Conservation (phyloP, 2,797 vertebrate genomes). For the Alectoris magna region DNA sequence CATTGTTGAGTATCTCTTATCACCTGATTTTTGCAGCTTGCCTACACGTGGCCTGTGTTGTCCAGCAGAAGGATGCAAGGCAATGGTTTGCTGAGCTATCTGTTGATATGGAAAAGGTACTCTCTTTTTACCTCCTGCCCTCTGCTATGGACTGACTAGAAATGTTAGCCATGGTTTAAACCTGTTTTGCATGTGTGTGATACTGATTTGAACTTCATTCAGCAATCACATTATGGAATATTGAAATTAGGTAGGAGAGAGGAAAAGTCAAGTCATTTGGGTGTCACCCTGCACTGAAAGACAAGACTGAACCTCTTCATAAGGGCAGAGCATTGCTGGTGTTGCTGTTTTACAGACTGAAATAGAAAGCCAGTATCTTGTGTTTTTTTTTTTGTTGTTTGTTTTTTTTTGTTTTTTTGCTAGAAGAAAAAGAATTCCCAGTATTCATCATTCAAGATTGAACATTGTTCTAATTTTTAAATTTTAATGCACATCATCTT, state of each 20-base stretch:
- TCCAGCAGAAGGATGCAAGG: slow-evolving; percentile 98
- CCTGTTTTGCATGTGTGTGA: neutral
- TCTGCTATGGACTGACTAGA: neutral
- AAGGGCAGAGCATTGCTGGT: neutral
- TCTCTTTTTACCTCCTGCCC: neutral
- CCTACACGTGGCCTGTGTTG: slow-evolving; percentile 97
- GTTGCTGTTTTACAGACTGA: neutral
- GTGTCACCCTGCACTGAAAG: neutral
- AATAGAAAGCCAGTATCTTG: neutral
- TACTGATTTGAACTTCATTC: neutral
- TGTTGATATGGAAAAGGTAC: slow-evolving; percentile 99
- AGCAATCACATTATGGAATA: neutral
- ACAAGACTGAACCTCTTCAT: neutral
- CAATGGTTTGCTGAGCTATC: slow-evolving; percentile 99
- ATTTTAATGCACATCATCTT: neutral
- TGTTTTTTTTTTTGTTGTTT: neutral
- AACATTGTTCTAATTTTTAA: neutral
- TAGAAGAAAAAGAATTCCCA: neutral
- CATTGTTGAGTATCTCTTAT: neutral
- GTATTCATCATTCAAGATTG: neutral
- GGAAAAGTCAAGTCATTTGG: neutral
- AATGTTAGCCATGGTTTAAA: neutral
- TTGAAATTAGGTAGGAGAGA: neutral
- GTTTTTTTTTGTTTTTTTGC: neutral
- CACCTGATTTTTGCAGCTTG: slow-evolving; percentile 85